Evolutionary conservation across 92 coral and sea anemone genomes (phyloP).

Genomic region (Palythoa grandis): DNA sequence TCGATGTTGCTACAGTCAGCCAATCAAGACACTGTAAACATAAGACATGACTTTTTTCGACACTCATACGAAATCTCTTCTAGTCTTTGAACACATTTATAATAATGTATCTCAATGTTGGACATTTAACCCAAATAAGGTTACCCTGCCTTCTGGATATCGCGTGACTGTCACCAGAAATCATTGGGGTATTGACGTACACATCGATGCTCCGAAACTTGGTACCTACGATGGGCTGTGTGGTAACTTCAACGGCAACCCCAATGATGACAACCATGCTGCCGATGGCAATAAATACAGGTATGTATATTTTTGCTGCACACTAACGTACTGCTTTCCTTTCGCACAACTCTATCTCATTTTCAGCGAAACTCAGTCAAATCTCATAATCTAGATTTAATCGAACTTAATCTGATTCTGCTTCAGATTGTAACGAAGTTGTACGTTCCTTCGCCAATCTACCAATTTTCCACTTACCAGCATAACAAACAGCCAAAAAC

Average conservation of each 20-base stretch:
- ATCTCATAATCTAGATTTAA: too few relatives aligned
- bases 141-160: slow-evolving; percentile 29
- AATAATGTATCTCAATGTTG: not conserved
- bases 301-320: not conserved
- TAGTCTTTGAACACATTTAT: too few relatives aligned
- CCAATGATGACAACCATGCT: slow-evolving; percentile 31
- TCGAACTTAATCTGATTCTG: too few relatives aligned
- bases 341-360: not conserved
- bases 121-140: not conserved
- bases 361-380: not conserved
- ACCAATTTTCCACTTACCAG: too few relatives aligned
- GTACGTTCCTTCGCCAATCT: not conserved
- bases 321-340: not conserved
- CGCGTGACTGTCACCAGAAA: slow-evolving; percentile 32
- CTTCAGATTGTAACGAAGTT: not conserved
- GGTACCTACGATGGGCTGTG: slow-evolving; percentile 31
- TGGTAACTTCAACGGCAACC: slow-evolving; percentile 30
- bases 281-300: slow-evolving; percentile 30
- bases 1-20: too few relatives aligned
- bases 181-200: slow-evolving; percentile 33
- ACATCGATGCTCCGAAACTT: slow-evolving; percentile 37
- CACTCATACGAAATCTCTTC: too few relatives aligned
- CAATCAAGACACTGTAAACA: too few relatives aligned
- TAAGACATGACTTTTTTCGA: too few relatives aligned
- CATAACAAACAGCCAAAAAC: too few relatives aligned